These are phyloP conservation scores for Helarctos malayanus DNA, from an alignment of 2,797 vertebrate species.

Conservation along the genomic window DNA sequence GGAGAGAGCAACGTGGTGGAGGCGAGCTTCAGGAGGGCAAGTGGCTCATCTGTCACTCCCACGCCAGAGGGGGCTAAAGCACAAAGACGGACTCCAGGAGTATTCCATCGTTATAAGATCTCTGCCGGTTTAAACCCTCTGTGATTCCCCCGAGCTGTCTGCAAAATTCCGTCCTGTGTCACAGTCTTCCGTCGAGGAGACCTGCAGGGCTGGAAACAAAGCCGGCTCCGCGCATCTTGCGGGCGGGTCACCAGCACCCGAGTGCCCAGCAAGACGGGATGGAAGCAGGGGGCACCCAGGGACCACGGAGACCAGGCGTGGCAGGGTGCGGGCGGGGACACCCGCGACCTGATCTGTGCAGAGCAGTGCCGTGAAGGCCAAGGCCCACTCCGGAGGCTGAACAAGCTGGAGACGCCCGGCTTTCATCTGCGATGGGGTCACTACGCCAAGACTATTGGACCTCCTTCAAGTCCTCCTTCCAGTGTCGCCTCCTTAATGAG, in stretches of 20 bases:
- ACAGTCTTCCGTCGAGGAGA: background rate
- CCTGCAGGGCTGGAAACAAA: background rate
- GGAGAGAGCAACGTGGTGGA: background rate
- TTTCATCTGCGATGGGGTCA: background rate
- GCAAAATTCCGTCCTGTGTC: background rate
- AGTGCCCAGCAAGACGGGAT: background rate
- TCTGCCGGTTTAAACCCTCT: background rate
- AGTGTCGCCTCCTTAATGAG: background rate
- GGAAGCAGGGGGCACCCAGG: background rate
- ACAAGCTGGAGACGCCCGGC: background rate
- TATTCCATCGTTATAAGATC: background rate
- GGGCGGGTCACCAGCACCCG: background rate
- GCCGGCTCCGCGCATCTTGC: background rate
- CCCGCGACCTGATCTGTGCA: background rate
- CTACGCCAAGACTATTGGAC: background rate
- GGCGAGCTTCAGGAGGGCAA: background rate
- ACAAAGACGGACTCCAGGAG: background rate
- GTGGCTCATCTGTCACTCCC: background rate
- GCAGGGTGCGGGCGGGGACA: accelerated
- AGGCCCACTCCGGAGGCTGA: background rate
- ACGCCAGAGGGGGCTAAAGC: no score
- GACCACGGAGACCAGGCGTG: accelerated
- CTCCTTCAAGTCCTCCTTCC: background rate
- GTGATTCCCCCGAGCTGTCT: background rate
- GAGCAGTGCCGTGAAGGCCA: background rate